A percentile compares a stretch with the other conserved stretches of the same genome.
These are phyloP conservation scores for Acanthococcus lagerstroemiae DNA, from an alignment of 2,888 invertebrate species.

Conservation along the genomic window DNA sequence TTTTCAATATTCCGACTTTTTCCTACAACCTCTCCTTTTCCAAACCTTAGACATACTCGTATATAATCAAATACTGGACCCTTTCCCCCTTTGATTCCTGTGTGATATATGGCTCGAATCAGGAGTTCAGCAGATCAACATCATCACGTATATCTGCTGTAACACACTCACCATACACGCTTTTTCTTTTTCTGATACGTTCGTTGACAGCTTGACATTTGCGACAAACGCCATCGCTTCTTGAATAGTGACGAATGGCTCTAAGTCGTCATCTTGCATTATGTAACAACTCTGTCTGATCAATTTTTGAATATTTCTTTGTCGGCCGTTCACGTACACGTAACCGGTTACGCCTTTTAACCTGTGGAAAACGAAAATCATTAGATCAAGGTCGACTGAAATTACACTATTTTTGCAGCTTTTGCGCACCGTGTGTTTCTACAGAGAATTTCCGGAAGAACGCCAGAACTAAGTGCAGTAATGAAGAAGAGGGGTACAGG, in stretches of 20 bases:
- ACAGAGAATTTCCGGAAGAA: too few relatives aligned
- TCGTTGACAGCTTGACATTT: conserved; percentile 57
- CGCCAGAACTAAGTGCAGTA: too few relatives aligned
- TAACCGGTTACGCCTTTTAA: conserved; percentile 1
- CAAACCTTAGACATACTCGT: too few relatives aligned
- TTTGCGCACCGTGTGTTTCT: too few relatives aligned
- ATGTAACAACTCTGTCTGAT: conserved; percentile 58
- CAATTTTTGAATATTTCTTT: conserved; percentile 10
- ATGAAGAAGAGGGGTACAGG: too few relatives aligned
- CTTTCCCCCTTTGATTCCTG: too few relatives aligned
- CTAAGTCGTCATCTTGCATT: conserved; percentile 74
- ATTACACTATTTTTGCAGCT: too few relatives aligned
- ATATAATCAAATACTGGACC: too few relatives aligned
- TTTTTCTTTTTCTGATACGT: conserved; percentile 48
- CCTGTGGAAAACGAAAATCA: not conserved
- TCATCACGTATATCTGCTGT: not conserved
- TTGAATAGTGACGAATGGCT: conserved; percentile 69
- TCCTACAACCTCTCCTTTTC: too few relatives aligned
- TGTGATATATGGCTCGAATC: too few relatives aligned
- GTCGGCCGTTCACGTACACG: conserved; percentile 8
- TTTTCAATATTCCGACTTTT: too few relatives aligned
- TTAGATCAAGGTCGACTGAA: too few relatives aligned
- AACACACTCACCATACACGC: conserved; percentile 56
- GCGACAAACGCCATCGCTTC: conserved; percentile 82
- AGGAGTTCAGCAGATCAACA: not conserved